Percentiles rank a stretch among this genome's conserved stretches.
Evolutionary conservation across 2,888 invertebrate species (phyloP).

Genomic region (Campoplex capitator): DNA sequence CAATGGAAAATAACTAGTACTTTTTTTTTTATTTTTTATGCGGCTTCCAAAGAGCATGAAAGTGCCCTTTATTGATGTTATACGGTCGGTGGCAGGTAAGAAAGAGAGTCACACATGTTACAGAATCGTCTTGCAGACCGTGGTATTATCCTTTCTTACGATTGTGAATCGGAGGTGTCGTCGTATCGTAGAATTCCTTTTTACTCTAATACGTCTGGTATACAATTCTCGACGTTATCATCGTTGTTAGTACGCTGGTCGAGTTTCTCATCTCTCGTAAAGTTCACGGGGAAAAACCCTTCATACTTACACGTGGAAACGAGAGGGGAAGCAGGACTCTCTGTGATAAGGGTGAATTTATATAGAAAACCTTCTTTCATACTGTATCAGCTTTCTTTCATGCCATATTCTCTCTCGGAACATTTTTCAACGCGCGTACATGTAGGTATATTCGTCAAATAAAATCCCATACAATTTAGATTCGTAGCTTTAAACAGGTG

Average conservation of each 20-base stretch:
- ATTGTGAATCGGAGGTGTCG: slow-evolving; percentile 60
- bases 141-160: slow-evolving; percentile 61
- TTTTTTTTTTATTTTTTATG: slow-evolving; percentile 32
- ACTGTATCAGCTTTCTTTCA: not conserved
- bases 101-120: slow-evolving; percentile 36
- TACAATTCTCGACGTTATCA: slow-evolving; percentile 27
- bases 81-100: slow-evolving; percentile 41
- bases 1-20: slow-evolving; percentile 25
- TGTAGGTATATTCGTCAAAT: not conserved
- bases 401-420: slow-evolving; percentile 8
- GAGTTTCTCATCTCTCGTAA: slow-evolving; percentile 47
- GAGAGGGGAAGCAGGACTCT: not conserved
- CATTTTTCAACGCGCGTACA: not conserved
- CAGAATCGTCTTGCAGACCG: slow-evolving; percentile 40
- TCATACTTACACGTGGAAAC: slow-evolving; percentile 35
- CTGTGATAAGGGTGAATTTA: slow-evolving; percentile 63
- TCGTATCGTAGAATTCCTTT: slow-evolving; percentile 65
- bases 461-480: not conserved
- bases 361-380: slow-evolving; percentile 45
- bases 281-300: slow-evolving; percentile 33
- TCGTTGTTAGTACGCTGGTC: slow-evolving; percentile 35
- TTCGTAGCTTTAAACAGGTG: not conserved
- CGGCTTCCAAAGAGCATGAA: slow-evolving; percentile 37
- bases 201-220: slow-evolving; percentile 28
- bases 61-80: slow-evolving; percentile 62